These are phyloP conservation scores for Pimpla rufipes DNA, from an alignment of 2,888 invertebrate genomes.

Conservation along the genomic window DNA sequence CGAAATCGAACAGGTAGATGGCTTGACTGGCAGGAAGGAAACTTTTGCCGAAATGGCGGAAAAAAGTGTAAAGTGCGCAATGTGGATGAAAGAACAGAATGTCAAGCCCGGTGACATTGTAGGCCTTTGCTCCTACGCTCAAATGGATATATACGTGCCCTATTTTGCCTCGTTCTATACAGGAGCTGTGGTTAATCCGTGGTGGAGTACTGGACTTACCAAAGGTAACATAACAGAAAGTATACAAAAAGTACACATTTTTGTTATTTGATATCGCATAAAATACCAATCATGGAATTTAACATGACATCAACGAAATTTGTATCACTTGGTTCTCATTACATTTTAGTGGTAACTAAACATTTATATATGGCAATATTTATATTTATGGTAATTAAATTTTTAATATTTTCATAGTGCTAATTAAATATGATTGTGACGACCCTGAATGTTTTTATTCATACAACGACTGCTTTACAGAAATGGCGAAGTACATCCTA, in stretches of 20 bases:
- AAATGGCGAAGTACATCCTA: conserved; percentile 73
- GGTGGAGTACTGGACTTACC: conserved; percentile 70
- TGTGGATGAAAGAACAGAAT: conserved; percentile 66
- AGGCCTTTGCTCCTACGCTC: conserved; percentile 74
- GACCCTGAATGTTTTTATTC: too few species aligned
- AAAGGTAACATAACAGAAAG: conserved; percentile 54
- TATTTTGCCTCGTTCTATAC: conserved; percentile 69
- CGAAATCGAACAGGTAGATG: conserved; percentile 32
- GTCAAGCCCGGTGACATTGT: conserved; percentile 64
- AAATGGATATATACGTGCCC: conserved; percentile 27
- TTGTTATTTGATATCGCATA: too few species aligned
- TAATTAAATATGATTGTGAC: too few species aligned
- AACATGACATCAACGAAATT: too few species aligned
- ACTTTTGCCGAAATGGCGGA: conserved; percentile 28
- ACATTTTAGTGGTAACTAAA: too few species aligned
- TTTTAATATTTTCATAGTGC: too few species aligned
- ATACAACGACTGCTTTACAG: too few species aligned
- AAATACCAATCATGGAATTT: too few species aligned
- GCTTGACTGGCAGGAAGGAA: conserved; percentile 22
- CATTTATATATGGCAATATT: too few species aligned
- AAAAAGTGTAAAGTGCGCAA: conserved; percentile 47
- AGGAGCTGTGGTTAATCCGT: conserved; percentile 75
- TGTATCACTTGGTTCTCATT: too few species aligned
- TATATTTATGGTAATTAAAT: too few species aligned
- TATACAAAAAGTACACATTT: too few species aligned